Conservation (phyloP, 92 coral and sea anemone species). For the Umimayanthus chanpuru region DNA sequence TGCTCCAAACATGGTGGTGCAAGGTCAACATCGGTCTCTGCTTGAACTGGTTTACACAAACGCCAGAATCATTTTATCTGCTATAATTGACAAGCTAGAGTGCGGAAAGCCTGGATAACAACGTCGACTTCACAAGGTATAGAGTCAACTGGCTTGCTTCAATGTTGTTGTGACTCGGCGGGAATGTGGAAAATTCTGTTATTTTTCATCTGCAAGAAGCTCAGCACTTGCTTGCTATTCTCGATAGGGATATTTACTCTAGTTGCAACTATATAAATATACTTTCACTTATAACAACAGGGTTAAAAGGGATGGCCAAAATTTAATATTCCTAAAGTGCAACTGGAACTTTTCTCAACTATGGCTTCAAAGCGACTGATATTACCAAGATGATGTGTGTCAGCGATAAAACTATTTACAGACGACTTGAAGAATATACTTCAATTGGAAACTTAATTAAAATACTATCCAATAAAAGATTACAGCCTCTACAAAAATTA, state of each 20-base stretch:
- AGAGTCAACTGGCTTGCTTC: conserved; percentile 70
- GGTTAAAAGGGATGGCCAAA: not conserved
- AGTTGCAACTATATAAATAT: not conserved
- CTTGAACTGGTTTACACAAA: conserved; percentile 35
- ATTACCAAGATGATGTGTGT: too few relatives aligned
- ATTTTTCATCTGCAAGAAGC: conserved; percentile 51
- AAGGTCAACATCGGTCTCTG: conserved; percentile 55
- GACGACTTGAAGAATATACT: too few relatives aligned
- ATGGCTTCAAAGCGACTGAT: not conserved
- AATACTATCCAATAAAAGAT: too few relatives aligned
- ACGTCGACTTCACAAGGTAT: conserved; percentile 59
- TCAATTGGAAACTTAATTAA: too few relatives aligned
- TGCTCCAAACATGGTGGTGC: too few relatives aligned
- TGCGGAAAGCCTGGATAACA: conserved; percentile 34
- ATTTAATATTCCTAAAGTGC: conserved; percentile 1
- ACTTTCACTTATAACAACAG: not conserved
- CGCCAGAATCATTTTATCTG: conserved; percentile 42
- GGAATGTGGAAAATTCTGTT: conserved; percentile 50
- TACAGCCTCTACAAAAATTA: too few relatives aligned
- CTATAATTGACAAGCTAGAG: conserved; percentile 54
- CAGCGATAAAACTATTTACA: too few relatives aligned
- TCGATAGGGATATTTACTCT: not conserved
- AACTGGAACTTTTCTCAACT: not conserved
- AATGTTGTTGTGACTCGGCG: conserved; percentile 61
- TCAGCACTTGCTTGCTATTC: conserved; percentile 6